A percentile compares a stretch with the other conserved stretches of the same genome.
These are phyloP conservation scores for Aphrophora alni DNA, from an alignment of 2,888 invertebrate genomes.

Conservation along the genomic window DNA sequence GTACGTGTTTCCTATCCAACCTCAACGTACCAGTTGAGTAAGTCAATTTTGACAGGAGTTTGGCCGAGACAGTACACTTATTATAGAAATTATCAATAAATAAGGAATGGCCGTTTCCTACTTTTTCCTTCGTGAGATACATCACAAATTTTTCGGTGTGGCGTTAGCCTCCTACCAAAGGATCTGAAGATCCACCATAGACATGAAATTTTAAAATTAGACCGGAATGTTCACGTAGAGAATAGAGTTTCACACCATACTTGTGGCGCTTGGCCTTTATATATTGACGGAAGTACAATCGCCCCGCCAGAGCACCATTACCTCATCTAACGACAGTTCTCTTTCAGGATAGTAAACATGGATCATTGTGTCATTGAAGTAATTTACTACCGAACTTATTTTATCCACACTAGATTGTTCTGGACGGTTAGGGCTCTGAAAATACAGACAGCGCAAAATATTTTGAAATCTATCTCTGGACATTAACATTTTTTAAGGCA, in stretches of 20 bases:
- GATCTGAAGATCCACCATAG: background rate
- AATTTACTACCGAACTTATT: background rate
- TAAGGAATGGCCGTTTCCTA: constrained; percentile 14
- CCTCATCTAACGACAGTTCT: no score
- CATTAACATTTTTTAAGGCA: background rate
- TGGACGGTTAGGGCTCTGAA: background rate
- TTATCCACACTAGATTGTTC: constrained; percentile 9
- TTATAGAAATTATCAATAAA: constrained; percentile 13
- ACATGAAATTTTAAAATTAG: background rate
- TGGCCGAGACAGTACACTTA: background rate
- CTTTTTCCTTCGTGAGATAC: constrained; percentile 14
- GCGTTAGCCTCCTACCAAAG: background rate
- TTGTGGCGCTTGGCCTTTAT: constrained; percentile 14
- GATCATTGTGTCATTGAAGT: no score
- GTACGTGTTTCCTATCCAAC: background rate
- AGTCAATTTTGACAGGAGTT: background rate
- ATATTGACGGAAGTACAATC: no score
- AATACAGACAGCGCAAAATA: no score
- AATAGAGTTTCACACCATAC: constrained; percentile 18
- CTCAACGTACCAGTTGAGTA: background rate
- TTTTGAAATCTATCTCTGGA: constrained; percentile 17
- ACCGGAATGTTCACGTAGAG: background rate
- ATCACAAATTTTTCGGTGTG: background rate
- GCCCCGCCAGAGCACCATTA: no score
- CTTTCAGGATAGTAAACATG: no score